These are phyloP conservation scores for Trichopoda pennipes DNA, from an alignment of 2,888 invertebrate genomes.

Conservation along the genomic window DNA sequence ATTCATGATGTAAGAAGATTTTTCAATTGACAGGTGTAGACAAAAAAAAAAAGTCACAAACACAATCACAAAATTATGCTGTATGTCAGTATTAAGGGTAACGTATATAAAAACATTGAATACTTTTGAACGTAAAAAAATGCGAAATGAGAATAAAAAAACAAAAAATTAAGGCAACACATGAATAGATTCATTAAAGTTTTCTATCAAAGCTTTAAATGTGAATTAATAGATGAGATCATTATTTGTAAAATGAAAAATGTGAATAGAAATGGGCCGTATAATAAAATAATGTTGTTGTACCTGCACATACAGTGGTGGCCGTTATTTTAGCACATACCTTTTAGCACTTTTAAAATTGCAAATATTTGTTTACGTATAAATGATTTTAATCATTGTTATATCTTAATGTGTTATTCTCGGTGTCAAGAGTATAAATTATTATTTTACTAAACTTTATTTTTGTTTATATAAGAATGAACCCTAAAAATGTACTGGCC, in stretches of 20 bases:
- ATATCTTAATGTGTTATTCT: too few relatives aligned
- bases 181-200: conserved; percentile 9
- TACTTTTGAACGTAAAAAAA: conserved; percentile 12
- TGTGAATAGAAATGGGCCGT: conserved; percentile 17
- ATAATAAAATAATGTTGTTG: conserved; percentile 10
- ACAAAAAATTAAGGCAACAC: not conserved
- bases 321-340: too few relatives aligned
- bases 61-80: conserved; percentile 16
- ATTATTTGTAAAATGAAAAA: conserved; percentile 31
- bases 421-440: too few relatives aligned
- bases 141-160: conserved; percentile 6
- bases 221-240: conserved; percentile 52
- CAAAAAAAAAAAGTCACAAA: conserved; percentile 5
- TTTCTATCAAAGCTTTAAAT: conserved; percentile 18
- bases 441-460: too few relatives aligned
- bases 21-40: conserved; percentile 74
- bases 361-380: too few relatives aligned
- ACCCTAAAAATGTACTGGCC: too few relatives aligned
- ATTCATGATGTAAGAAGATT: conserved; percentile 61
- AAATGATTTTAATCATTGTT: too few relatives aligned
- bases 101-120: not conserved
- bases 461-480: too few relatives aligned
- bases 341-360: too few relatives aligned
- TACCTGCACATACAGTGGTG: too few relatives aligned
- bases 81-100: conserved; percentile 30